These are phyloP conservation scores for Tympanuchus pallidicinctus DNA, from an alignment of 2,113 vertebrate genomes.

Conservation along the genomic window DNA sequence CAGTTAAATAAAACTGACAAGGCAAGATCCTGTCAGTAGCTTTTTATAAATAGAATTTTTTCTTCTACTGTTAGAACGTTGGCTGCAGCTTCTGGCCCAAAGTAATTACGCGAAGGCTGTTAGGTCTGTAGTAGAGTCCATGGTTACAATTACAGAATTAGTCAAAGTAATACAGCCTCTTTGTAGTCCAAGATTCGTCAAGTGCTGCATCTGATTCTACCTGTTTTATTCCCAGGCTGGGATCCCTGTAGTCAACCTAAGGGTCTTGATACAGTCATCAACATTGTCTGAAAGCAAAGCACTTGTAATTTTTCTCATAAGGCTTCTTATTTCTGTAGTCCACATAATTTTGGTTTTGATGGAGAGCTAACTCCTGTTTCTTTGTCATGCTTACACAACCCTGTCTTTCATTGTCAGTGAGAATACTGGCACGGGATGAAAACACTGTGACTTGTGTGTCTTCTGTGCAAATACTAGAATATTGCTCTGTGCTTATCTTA, in stretches of 20 bases:
- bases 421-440: not conserved
- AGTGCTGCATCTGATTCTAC: not conserved
- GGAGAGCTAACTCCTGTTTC: not conserved
- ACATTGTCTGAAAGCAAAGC: not conserved
- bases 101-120: not conserved
- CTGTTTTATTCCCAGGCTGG: not conserved
- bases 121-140: not conserved
- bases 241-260: not conserved
- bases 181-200: not conserved
- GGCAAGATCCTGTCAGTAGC: not conserved
- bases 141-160: not conserved
- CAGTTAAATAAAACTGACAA: not conserved
- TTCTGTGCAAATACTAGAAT: conserved; percentile 26
- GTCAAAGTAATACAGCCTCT: not conserved
- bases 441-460: not conserved
- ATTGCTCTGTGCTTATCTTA: not conserved
- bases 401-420: not conserved
- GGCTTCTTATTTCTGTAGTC: not conserved
- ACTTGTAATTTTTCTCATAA: not conserved
- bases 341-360: not conserved
- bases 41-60: not conserved
- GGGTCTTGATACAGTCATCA: accelerated
- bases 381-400: not conserved
- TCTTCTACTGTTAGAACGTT: not conserved
- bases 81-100: not conserved